Percentiles rank a stretch among this genome's conserved stretches.
Conservation (phyloP, 2,113 vertebrate species). For the Etheostoma spectabile region DNA sequence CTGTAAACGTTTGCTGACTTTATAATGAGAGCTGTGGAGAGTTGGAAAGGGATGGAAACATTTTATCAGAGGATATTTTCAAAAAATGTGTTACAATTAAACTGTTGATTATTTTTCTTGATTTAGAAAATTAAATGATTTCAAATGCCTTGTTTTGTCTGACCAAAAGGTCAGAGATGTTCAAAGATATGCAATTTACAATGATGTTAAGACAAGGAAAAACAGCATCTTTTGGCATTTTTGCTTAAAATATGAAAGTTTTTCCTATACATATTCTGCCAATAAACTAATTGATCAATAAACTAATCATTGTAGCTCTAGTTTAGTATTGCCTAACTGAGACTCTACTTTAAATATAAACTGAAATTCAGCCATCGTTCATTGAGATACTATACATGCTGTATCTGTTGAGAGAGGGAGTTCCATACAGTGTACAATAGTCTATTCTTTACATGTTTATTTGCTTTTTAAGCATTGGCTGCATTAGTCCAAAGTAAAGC, state of each 20-base stretch:
- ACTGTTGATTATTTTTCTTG: neutral
- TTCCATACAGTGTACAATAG: neutral
- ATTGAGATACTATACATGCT: neutral
- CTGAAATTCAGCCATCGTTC: neutral
- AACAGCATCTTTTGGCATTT: neutral
- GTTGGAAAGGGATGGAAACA: neutral
- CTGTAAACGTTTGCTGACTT: neutral
- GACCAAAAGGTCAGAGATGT: neutral
- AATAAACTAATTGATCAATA: neutral
- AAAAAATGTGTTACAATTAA: neutral
- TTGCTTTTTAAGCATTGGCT: constrained; percentile 19
- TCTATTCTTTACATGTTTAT: neutral
- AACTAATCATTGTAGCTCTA: neutral
- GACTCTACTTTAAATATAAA: neutral
- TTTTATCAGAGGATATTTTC: neutral
- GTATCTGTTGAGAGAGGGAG: neutral
- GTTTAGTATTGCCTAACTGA: neutral
- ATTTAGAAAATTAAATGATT: neutral
- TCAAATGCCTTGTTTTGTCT: neutral
- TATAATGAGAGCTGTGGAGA: neutral
- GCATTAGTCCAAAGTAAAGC: constrained; percentile 30
- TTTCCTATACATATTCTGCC: neutral
- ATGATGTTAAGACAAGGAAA: neutral
- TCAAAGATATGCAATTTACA: neutral
- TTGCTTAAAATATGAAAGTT: neutral